Conservation (phyloP, 2,888 invertebrate genomes). For the Hedya salicella region DNA sequence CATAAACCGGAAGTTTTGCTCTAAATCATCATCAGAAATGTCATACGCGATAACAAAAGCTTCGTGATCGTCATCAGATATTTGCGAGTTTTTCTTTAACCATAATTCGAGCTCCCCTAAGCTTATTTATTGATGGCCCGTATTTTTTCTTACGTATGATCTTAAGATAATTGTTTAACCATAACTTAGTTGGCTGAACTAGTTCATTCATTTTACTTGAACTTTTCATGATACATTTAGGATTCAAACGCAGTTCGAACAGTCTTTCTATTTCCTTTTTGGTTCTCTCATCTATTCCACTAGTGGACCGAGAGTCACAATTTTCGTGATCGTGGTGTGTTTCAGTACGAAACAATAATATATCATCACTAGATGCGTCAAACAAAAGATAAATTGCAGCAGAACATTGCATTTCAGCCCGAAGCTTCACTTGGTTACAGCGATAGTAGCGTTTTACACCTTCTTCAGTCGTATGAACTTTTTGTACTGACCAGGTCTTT, state of each 20-base stretch:
- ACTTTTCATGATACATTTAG: slow-evolving; percentile 40
- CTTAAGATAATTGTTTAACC: slow-evolving; percentile 40
- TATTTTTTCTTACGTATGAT: slow-evolving; percentile 41
- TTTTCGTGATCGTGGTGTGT: slow-evolving; percentile 20
- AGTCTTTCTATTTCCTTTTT: no score
- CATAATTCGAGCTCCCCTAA: slow-evolving; percentile 35
- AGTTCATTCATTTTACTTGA: slow-evolving; percentile 41
- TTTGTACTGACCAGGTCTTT: slow-evolving; percentile 24
- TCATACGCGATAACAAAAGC: slow-evolving; percentile 39
- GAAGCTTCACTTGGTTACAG: slow-evolving; percentile 40
- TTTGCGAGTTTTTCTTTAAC: slow-evolving; percentile 37
- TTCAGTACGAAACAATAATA: slow-evolving; percentile 37
- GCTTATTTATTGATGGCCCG: slow-evolving; percentile 38
- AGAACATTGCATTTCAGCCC: slow-evolving; percentile 40
- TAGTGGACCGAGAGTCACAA: slow-evolving; percentile 15
- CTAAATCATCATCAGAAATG: slow-evolving; percentile 39
- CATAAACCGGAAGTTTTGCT: slow-evolving; percentile 41
- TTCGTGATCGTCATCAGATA: slow-evolving; percentile 43
- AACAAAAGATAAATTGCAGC: slow-evolving; percentile 43
- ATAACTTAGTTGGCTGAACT: slow-evolving; percentile 38
- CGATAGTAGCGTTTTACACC: slow-evolving; percentile 40
- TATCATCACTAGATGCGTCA: slow-evolving; percentile 40
- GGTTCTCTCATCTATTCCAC: slow-evolving; percentile 12
- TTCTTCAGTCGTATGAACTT: slow-evolving; percentile 32
- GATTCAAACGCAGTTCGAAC: slow-evolving; percentile 27